A percentile compares a stretch with the other conserved stretches of the same genome.
Evolutionary conservation across 2,113 vertebrate genomes (phyloP).

Genomic region (Notarius lentiginosus): DNA sequence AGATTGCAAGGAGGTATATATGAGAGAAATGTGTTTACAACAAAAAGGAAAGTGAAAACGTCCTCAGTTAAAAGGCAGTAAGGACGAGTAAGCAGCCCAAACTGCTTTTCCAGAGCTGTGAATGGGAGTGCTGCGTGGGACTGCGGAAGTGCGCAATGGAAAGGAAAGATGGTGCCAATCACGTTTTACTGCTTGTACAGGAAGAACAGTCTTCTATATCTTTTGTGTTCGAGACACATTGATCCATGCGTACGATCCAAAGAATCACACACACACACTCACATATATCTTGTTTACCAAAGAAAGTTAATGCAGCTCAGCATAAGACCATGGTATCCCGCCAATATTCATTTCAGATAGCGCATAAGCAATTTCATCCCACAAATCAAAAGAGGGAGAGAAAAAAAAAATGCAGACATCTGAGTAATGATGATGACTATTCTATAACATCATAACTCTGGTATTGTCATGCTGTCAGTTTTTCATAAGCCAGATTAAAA

Average conservation of each 20-base stretch:
- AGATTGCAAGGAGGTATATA: not conserved
- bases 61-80: not conserved
- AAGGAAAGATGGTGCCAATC: not conserved
- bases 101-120: not conserved
- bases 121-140: not conserved
- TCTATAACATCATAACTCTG: constrained; percentile 78
- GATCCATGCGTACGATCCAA: constrained; percentile 6
- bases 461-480: constrained; percentile 75
- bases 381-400: constrained; percentile 46
- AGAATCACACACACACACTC: not conserved
- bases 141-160: not conserved
- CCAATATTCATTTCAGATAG: constrained; percentile 52
- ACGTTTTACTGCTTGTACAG: constrained; percentile 18
- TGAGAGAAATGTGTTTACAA: not conserved
- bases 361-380: constrained; percentile 54
- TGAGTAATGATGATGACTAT: constrained; percentile 75
- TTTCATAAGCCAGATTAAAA: constrained; percentile 78
- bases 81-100: not conserved
- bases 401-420: constrained; percentile 66
- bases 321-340: constrained; percentile 20
- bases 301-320: constrained; percentile 42
- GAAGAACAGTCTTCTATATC: constrained; percentile 9
- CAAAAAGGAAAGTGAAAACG: not conserved
- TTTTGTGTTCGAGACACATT: constrained; percentile 18
- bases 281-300: constrained; percentile 21